Evolutionary conservation across 2,113 vertebrate species (phyloP), one percentile per base, ranked within the genome.

Genomic region (Aythya baeri): DNA sequence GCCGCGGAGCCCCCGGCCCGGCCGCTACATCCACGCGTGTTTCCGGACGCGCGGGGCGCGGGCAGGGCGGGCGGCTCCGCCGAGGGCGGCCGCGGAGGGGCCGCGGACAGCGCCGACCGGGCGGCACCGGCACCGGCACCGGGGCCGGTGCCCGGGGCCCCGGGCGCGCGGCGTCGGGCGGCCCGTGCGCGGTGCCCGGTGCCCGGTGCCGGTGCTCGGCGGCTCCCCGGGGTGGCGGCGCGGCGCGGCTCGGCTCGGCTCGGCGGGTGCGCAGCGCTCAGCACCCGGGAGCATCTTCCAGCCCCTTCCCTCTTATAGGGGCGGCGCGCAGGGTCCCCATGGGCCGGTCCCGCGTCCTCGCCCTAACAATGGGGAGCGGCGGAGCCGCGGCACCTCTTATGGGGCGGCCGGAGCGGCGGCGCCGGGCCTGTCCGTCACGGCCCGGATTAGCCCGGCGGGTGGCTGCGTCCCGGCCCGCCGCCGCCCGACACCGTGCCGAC

Each of bases 311-410:
- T 96, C 96, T 97, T 97, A 96, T 96, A 96, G 96, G 77, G 93
- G 93, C 93, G 86, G 96, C 52, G 91, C 88, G 73, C 91, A 93
- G 93, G 93, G 94, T 89, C 95, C 93, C 96, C 91, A 31, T 86
- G 94, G 87, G 93, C 73, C 68, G 91, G 81, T 91, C 93, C 95
- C 67, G 91, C 59, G 94, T 81, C 88, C 96, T 93, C 94, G 89
- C 84, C 94, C 96, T 85, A 97, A 97, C 97, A 96, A 97, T 97
- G 96, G 95, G 94, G 98, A 98, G 98, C 98, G 98, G 98, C 98
- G 98, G 98, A 98, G 98, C 98, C 98, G 98, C 98, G 88, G 98
- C 98, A 98, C 98, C 98, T 98, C 98, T 98, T 98, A 99, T 97
- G 98, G 98, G 98, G 98, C 98, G 97, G 98, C 46, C 98, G 97